Conservation (phyloP, 1,140 invertebrate species). For the Euura saliciscinereae region DNA sequence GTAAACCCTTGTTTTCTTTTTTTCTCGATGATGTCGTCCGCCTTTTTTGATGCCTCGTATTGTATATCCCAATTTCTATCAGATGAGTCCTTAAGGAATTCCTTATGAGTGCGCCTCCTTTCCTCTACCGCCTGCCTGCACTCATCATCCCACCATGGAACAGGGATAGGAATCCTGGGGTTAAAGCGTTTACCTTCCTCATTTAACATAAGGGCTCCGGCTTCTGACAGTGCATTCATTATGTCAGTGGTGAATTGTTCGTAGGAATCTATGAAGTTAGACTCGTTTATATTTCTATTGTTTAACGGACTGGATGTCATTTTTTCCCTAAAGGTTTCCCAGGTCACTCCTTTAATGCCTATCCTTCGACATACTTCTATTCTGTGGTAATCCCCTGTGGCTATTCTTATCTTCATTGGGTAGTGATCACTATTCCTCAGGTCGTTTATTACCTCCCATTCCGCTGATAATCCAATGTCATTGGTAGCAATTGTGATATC, state of each 20-base stretch:
- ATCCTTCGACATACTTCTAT: neutral
- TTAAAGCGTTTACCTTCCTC: neutral
- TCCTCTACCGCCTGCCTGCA: neutral
- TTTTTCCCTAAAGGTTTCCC: neutral
- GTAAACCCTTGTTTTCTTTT: neutral
- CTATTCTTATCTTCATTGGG: neutral
- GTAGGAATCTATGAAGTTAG: neutral
- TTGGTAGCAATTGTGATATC: neutral
- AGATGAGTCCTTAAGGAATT: neutral
- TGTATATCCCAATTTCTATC: slow-evolving; percentile 6
- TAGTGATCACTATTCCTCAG: neutral
- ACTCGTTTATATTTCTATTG: neutral
- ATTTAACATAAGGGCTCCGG: neutral
- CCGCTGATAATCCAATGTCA: neutral
- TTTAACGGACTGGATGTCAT: neutral
- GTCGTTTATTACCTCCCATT: neutral
- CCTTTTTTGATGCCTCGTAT: neutral
- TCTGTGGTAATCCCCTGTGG: neutral
- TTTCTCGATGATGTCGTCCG: neutral
- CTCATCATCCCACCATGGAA: neutral
- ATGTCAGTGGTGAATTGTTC: neutral
- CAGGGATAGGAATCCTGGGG: neutral
- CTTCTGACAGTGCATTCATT: neutral
- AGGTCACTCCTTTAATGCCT: neutral
- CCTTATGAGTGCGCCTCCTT: neutral